Base-by-base conservation (phyloP, 2,888 invertebrate genomes). In the Lysandra bellargus region DNA sequence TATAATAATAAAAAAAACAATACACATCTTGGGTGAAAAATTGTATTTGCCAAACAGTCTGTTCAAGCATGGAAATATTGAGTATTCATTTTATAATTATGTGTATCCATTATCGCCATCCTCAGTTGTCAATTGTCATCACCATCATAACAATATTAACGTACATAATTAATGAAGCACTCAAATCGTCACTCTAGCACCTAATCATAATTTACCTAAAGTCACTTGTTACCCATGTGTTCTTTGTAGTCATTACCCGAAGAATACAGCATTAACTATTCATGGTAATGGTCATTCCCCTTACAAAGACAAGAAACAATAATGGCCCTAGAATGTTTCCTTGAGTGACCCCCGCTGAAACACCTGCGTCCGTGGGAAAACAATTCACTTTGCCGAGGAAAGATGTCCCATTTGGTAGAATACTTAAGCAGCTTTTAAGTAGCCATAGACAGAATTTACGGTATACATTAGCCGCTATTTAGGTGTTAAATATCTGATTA, bases 301-400 rank as follows among this genome's bases (percentile, higher is more conserved):
- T 80, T 79, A 78, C 79, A 80, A 81, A 81, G 78, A 80, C 80
- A 82, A 82, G 84, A 83, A 85, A 86, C 83, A 83, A 80, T 81
- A 81, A 80, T 80, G 83, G 81, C 75, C 82, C 81, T 78, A 84
- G 82, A 82, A 82, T 81, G 82, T 82, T 83, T 85, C 85, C 85
- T 82, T 83, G 83, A 81, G 80, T 80, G 80, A 83, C 82, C 79
- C 81, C 78, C 80, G 78, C 79, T 79, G 74, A 80, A 79, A 84
- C 88, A 88, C 88, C 88, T 88, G 88, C 83, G 87, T n/a, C 84
- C 85, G 86, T 88, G 87, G 84, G 87, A 88, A 87, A 76, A 76
- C 80, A 78, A 69, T 64, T 78, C 73, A 78, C 79, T 82, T 80
- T 73, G 77, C 73, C 80, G 80, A 79, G 64, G 80, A 74, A 57